These are phyloP conservation scores for Agrochola lota DNA, from an alignment of 2,888 invertebrate genomes.

Conservation along the genomic window DNA sequence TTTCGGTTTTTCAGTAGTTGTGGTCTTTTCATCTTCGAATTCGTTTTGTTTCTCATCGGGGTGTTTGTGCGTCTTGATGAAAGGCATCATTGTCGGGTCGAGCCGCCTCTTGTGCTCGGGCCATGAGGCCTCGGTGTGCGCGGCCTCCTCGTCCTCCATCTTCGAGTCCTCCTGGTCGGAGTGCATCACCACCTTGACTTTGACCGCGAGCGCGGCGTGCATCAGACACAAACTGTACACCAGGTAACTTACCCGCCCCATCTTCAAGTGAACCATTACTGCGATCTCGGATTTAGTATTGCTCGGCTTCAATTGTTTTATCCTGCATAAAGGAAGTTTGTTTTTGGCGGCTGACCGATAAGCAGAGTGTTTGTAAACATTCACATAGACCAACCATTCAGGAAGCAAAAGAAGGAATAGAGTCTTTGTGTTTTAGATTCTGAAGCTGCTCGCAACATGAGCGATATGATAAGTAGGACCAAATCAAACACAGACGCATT, in stretches of 20 bases:
- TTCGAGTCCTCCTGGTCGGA: conserved; percentile 84
- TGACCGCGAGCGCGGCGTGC: conserved; percentile 76
- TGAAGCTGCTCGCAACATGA: conserved; percentile 31
- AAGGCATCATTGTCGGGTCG: conserved; percentile 77
- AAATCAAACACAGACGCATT: conserved; percentile 72
- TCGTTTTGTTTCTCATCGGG: conserved; percentile 72
- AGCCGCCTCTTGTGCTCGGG: conserved; percentile 70
- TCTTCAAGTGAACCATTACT: conserved; percentile 64
- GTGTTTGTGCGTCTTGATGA: conserved; percentile 74
- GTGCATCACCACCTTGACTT: conserved; percentile 86
- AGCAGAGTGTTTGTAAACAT: conserved; percentile 82
- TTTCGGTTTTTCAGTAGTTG: conserved; percentile 76
- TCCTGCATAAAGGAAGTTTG: conserved; percentile 70
- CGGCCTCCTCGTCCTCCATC: conserved; percentile 78
- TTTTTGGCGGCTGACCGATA: conserved; percentile 73
- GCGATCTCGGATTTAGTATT: conserved; percentile 39
- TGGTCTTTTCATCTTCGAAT: conserved; percentile 76
- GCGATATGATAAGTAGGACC: conserved; percentile 33
- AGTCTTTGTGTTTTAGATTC: conserved; percentile 46
- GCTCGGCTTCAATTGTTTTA: conserved; percentile 57
- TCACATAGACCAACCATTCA: conserved; percentile 57
- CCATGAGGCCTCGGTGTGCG: conserved; percentile 74
- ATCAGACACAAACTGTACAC: conserved; percentile 71
- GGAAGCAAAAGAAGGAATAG: conserved; percentile 61
- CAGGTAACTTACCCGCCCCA: conserved; percentile 71